phyloP scores from a whole-genome alignment of 53 echinoderm and acorn worm species.

The Antedon mediterranea region DNA sequence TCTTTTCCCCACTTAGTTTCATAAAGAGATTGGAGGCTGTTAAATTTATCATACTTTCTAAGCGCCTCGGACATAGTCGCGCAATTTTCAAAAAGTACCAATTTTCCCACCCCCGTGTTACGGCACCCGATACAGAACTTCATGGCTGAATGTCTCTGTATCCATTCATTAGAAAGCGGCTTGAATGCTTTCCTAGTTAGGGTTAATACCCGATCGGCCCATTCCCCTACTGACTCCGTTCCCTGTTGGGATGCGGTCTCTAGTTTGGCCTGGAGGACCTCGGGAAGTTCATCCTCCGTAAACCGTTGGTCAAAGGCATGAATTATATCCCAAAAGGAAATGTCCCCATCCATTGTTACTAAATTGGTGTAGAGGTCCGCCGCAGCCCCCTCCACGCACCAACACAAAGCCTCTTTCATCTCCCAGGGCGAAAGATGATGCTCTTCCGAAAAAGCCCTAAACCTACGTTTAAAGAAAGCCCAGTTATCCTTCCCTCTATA shows the following conservation, averaged over 20 bases:
- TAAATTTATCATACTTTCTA: not conserved
- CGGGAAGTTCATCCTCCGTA: conserved; percentile 17
- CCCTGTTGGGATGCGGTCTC: conserved; percentile 9
- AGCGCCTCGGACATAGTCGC: conserved; percentile 4
- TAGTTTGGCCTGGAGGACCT: conserved; percentile 14
- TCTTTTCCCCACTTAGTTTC: too few relatives aligned
- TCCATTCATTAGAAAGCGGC: not conserved
- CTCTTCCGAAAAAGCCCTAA: too few relatives aligned
- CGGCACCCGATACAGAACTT: conserved; percentile 21
- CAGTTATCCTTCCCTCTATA: too few relatives aligned
- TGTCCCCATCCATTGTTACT: conserved; percentile 2
- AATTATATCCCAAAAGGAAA: conserved; percentile 8
- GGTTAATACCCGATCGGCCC: conserved; percentile 20
- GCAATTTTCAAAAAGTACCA: conserved; percentile 7
- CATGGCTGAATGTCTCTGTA: conserved; percentile 9
- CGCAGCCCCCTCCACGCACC: conserved; percentile 18
- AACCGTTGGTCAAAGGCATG: conserved; percentile 12
- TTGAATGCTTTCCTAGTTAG: conserved; percentile 16
- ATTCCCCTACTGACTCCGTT: conserved; percentile 7
- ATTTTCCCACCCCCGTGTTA: conserved; percentile 23
- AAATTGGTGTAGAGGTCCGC: conserved; percentile 18
- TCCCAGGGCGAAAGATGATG: too few relatives aligned
- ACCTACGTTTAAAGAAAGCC: too few relatives aligned
- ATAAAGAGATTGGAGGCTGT: too few relatives aligned
- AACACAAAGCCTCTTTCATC: conserved; percentile 8